A percentile compares a stretch with the other conserved stretches of the same genome.
These are phyloP conservation scores for Rhopalosiphum nymphaeae DNA, from an alignment of 2,888 invertebrate species.

Conservation along the genomic window DNA sequence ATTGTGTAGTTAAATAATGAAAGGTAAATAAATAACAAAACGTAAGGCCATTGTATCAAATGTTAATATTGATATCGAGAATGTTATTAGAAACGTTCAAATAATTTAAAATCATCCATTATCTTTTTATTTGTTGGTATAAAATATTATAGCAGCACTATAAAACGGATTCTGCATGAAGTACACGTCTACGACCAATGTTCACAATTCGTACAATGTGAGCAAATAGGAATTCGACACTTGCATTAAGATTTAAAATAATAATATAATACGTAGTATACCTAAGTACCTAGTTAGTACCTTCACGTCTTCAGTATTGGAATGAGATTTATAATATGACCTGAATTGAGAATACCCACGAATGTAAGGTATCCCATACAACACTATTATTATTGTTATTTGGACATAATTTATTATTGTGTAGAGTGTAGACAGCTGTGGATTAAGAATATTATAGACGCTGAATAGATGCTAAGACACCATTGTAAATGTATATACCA, in stretches of 20 bases:
- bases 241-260: neutral
- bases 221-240: neutral
- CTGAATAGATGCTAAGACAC: neutral
- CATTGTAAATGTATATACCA: neutral
- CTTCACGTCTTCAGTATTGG: neutral
- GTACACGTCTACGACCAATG: neutral
- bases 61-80: neutral
- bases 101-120: neutral
- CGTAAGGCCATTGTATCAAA: neutral
- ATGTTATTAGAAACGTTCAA: neutral
- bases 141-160: neutral
- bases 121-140: neutral
- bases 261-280: neutral
- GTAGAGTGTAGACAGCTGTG: neutral
- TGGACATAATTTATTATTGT: neutral
- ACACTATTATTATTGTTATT: neutral
- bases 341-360: neutral
- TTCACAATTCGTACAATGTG: neutral
- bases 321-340: neutral
- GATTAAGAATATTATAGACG: constrained; percentile 22
- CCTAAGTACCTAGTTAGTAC: neutral
- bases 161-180: neutral
- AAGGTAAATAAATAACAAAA: neutral
- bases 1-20: neutral
- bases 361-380: neutral